Base-by-base conservation (phyloP, 2,888 invertebrate species). In the Drosophila birchii region DNA sequence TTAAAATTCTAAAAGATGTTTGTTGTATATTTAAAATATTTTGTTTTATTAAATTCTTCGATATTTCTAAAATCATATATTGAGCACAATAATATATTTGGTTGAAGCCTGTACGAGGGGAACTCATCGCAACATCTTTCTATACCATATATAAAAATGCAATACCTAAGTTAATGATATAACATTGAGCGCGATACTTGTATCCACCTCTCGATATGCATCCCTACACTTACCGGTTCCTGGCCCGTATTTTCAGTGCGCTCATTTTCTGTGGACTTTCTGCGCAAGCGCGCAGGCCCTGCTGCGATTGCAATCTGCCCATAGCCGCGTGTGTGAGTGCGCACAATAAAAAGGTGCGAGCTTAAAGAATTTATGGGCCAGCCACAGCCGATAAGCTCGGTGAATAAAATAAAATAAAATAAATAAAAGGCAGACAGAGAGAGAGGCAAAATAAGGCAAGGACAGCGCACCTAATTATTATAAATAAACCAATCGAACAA, bases 401-500 rank as follows among this genome's bases (percentile, higher is more conserved):
- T 47, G 38, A 61, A 39, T 11, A 47, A 62, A 49, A 39, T 39
- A 49, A 64, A 63, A 29, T 32, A 63, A 62, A 36, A 36, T 29
- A 32, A 60, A 26, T 47, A 47, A 47, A 7, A 32, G n/a, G 29
- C 47, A 43, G 20, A 51, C 9, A 5, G 16, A 34, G 20, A 5
- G 20, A 34, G 34, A 20, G 14, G 9, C 8, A 51, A 36, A n/a
- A 26, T n/a, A 23, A 20, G 5, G 26, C 47, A 47, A 56, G 66
- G 83, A 89, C 88, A 87, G 88, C 86, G 90, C 90, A 91, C 91
- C 91, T 91, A 91, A 91, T 91, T 91, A 91, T 91, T 91, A 91
- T 91, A 91, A 91, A 91, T 91, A 91, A 91, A 90, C 90, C 91
- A 91, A 91, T 91, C 91, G 89, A 82, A 90, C 89, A 91, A 91